Conservation (phyloP, 2,797 vertebrate species). For the Iguana delicatissima region DNA sequence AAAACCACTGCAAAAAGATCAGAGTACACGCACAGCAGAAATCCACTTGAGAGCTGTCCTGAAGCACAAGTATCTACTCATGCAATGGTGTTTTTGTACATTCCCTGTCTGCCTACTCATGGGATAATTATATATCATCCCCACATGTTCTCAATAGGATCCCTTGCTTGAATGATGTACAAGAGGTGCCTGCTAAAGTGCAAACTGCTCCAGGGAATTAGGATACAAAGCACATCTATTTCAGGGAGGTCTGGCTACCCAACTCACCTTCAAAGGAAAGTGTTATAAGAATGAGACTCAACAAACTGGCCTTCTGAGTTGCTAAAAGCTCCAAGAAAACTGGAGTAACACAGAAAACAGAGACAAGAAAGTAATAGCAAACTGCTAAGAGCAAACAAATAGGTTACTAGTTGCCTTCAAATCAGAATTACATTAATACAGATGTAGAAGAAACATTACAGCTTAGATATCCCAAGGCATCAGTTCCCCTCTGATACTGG, state of each 20-base stretch:
- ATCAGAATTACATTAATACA: neutral
- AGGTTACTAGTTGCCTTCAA: neutral
- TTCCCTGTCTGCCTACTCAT: conserved; percentile 18
- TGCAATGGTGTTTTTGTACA: conserved; percentile 28
- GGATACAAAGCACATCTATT: neutral
- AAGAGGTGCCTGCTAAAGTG: neutral
- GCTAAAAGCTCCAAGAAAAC: neutral
- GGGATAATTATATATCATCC: conserved; percentile 21
- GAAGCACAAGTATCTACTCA: conserved; percentile 1
- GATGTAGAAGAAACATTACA: neutral
- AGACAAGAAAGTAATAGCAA: neutral
- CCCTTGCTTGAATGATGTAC: neutral
- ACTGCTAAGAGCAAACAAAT: neutral
- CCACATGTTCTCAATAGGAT: neutral
- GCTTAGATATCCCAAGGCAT: too few relatives aligned
- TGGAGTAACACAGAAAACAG: neutral
- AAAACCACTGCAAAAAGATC: neutral
- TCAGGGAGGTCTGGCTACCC: conserved; percentile 11
- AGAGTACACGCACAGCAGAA: neutral
- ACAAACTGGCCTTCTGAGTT: neutral
- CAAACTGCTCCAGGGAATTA: neutral
- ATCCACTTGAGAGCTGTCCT: neutral
- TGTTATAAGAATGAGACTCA: neutral
- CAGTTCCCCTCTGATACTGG: too few relatives aligned
- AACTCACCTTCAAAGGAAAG: neutral